Base-by-base conservation (phyloP, 2,113 vertebrate species). In the Laticauda colubrina region DNA sequence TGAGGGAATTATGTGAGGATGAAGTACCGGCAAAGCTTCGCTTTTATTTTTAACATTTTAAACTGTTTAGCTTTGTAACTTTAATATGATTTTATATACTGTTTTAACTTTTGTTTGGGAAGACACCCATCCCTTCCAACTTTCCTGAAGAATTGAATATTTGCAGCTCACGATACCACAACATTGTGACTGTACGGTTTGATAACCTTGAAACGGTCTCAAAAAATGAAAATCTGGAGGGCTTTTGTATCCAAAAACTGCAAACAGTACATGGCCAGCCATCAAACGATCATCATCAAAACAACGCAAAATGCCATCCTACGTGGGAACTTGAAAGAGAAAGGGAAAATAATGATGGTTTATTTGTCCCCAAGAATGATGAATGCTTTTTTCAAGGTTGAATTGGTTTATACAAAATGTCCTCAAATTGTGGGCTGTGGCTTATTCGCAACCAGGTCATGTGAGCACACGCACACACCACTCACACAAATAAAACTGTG, bases 401-500 rank as follows among this genome's bases (percentile, higher is more conserved):
- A 48, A 5, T 24, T 87, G 26, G 57, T 59, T 59, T 59, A 59
- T 26, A 26, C 23, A 23, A 59, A 6, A 3, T 3, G 1, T 24
- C 2, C 23, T 23, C 8, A 26, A 59, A 26, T 23, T 59, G 23
- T 59, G 57, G 23, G 57, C 23, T 2, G 3, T 26, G 57, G 8
- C 57, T 9, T 24, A 24, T 57, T 57, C 5, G 56, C 56, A 57
- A 57, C 56, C 6, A 2, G 21, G 21, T 6, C 21, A 24, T 1
- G 56, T 23, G 56, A 57, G 6, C 21, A 57, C 0, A 0, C 0
- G 23, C 21, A 57, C 2, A 2, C 0, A 3, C 20, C 56, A 57
- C 20, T 57, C 56, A 23, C 56, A 23, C 56, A 57, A 57, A 57
- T 57, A 57, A 57, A 57, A 23, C 18, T 57, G 56, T 57, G 56